These are phyloP conservation scores for Mamestra brassicae DNA, from an alignment of 2,888 invertebrate species.

Conservation along the genomic window DNA sequence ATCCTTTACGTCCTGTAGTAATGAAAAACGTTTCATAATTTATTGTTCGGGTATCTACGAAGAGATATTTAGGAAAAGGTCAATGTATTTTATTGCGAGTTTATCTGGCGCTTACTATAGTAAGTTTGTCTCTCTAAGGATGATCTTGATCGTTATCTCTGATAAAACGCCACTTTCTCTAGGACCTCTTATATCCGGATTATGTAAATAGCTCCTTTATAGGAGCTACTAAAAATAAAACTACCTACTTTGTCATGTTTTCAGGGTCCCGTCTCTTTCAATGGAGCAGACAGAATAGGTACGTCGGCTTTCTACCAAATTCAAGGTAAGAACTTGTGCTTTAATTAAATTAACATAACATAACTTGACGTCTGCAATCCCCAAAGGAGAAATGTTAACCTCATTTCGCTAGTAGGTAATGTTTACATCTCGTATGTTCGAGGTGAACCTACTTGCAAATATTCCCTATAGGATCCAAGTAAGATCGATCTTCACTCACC, in stretches of 20 bases:
- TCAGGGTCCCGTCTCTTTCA: slow-evolving; percentile 97
- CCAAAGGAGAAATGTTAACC: not conserved
- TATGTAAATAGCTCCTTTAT: not conserved
- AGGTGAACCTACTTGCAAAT: no score
- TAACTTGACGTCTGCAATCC: not conserved
- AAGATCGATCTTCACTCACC: no score
- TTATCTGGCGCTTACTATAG: no score
- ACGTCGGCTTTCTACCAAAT: slow-evolving; percentile 97
- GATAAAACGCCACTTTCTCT: no score
- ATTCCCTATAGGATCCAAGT: no score
- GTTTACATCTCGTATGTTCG: not conserved
- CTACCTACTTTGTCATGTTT: slow-evolving; percentile 56
- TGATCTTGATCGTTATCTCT: no score
- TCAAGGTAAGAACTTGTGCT: slow-evolving; percentile 90
- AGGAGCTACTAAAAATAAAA: not conserved
- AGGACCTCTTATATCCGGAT: not conserved
- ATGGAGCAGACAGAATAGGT: slow-evolving; percentile 96
- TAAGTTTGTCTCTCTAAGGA: no score
- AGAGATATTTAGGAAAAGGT: no score
- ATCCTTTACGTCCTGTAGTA: no score
- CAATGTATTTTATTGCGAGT: no score
- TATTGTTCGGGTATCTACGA: no score
- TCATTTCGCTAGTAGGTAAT: not conserved
- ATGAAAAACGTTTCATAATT: no score
- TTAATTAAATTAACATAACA: not conserved